Evolutionary conservation across 2,113 vertebrate genomes (phyloP).

Genomic region (Amphilophus citrinellus): DNA sequence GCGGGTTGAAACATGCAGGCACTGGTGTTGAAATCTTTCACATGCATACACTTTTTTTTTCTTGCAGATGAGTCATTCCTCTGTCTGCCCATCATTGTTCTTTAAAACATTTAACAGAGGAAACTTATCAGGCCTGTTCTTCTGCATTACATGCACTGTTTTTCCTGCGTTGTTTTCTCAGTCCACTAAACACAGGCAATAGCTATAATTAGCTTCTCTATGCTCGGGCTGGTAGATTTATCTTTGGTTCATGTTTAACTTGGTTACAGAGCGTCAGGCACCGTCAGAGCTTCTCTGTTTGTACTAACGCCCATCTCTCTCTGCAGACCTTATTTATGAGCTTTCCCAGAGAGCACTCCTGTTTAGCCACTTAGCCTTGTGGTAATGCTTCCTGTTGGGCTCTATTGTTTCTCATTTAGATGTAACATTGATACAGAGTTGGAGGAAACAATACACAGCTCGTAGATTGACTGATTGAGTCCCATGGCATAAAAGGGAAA

Average conservation of each 20-base stretch:
- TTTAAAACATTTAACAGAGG: not conserved
- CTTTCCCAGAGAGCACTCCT: conserved; percentile 60
- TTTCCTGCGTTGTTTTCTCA: conserved; percentile 26
- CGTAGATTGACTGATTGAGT: conserved; percentile 36
- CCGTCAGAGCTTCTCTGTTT: conserved; percentile 21
- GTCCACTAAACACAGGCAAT: conserved; percentile 19
- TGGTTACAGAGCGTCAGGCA: conserved; percentile 39
- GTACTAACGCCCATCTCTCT: conserved; percentile 17
- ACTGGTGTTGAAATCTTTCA: not conserved
- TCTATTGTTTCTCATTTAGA: conserved; percentile 64
- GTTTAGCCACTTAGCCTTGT: conserved; percentile 55
- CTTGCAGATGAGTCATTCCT: not conserved
- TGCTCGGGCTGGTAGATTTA: conserved; percentile 45
- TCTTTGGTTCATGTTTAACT: conserved; percentile 81
- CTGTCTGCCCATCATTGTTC: fast-evolving
- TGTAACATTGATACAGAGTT: conserved; percentile 22
- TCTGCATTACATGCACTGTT: not conserved
- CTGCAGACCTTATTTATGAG: conserved; percentile 60
- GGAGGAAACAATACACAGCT: conserved; percentile 31
- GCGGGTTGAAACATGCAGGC: conserved; percentile 47
- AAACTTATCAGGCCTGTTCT: not conserved
- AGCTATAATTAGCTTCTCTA: conserved; percentile 68
- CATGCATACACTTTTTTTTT: conserved; percentile 1
- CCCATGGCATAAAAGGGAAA: conserved; percentile 43
- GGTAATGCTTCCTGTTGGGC: conserved; percentile 55